These are phyloP conservation scores for Catostylus mosaicus DNA, from an alignment of 30 jellyfish, hydroid and myxozoan genomes.

Conservation along the genomic window DNA sequence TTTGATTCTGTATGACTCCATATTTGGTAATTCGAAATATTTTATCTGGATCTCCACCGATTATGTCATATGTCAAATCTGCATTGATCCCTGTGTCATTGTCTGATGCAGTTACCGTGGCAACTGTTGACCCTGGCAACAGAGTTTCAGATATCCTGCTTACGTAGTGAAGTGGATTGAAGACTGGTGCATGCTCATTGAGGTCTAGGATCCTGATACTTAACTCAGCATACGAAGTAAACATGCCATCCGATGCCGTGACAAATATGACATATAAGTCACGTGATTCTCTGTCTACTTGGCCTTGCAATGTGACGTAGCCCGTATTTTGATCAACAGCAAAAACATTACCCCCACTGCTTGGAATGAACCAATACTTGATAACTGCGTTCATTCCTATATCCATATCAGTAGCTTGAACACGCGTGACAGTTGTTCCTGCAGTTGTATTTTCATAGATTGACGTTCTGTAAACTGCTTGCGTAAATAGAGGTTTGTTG, in stretches of 20 bases:
- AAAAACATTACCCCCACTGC: conserved; percentile 70
- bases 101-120: conserved; percentile 72
- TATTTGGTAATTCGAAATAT: conserved; percentile 69
- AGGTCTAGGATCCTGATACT: conserved; percentile 66
- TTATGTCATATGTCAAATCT: conserved; percentile 48
- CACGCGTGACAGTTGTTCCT: conserved; percentile 62
- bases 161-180: conserved; percentile 46
- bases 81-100: conserved; percentile 86
- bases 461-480: conserved; percentile 43
- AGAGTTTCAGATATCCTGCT: conserved; percentile 75
- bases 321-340: conserved; percentile 70
- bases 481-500: conserved; percentile 79
- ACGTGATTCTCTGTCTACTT: conserved; percentile 73
- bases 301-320: conserved; percentile 60
- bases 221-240: conserved; percentile 68
- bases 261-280: conserved; percentile 71
- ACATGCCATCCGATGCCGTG: conserved; percentile 65
- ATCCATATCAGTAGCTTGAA: conserved; percentile 85
- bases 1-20: conserved; percentile 69
- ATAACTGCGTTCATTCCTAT: conserved; percentile 72
- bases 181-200: conserved; percentile 85
- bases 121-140: conserved; percentile 68
- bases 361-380: conserved; percentile 75
- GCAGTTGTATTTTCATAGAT: conserved; percentile 74
- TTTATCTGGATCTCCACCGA: conserved; percentile 70